phyloP scores from a whole-genome alignment of 2,888 invertebrate genomes.

The Tetramorium bicarinatum region DNA sequence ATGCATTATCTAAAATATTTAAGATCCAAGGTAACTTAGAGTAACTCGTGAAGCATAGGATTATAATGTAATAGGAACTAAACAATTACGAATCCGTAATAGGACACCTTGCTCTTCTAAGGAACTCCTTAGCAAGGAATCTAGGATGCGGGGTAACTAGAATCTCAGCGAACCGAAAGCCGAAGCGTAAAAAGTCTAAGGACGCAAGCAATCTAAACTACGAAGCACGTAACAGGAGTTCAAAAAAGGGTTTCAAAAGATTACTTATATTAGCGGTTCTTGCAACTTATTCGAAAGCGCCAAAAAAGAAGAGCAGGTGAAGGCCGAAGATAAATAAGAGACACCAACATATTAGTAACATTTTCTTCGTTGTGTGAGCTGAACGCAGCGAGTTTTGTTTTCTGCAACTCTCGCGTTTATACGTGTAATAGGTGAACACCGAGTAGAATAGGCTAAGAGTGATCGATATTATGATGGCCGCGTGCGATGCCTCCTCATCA shows the following conservation, averaged over 20 bases:
- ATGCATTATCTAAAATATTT: neutral
- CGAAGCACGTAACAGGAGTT: slow-evolving; percentile 33
- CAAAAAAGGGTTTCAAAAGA: neutral
- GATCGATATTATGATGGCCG: slow-evolving; percentile 79
- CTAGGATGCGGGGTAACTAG: slow-evolving; percentile 22
- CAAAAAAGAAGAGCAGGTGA: slow-evolving; percentile 6
- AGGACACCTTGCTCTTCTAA: slow-evolving; percentile 17
- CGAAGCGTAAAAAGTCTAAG: slow-evolving; percentile 18
- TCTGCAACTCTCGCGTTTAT: slow-evolving; percentile 51
- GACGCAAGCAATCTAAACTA: slow-evolving; percentile 34
- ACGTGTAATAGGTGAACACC: slow-evolving; percentile 69
- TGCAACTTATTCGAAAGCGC: slow-evolving; percentile 6
- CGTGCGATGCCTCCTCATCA: slow-evolving; percentile 83
- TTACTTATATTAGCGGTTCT: slow-evolving; percentile 16
- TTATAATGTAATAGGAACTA: neutral
- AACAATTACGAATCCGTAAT: slow-evolving; percentile 3
- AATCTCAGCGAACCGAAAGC: slow-evolving; percentile 31
- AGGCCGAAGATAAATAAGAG: neutral
- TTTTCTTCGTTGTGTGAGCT: neutral
- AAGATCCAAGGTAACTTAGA: neutral
- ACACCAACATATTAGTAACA: slow-evolving; percentile 8
- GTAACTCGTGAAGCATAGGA: slow-evolving; percentile 5
- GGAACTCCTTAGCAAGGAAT: slow-evolving; percentile 31
- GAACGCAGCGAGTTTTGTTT: slow-evolving; percentile 49
- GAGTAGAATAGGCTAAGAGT: slow-evolving; percentile 78